Evolutionary conservation across 2,888 invertebrate genomes (phyloP).

Genomic region (Frankliniella intonsa): DNA sequence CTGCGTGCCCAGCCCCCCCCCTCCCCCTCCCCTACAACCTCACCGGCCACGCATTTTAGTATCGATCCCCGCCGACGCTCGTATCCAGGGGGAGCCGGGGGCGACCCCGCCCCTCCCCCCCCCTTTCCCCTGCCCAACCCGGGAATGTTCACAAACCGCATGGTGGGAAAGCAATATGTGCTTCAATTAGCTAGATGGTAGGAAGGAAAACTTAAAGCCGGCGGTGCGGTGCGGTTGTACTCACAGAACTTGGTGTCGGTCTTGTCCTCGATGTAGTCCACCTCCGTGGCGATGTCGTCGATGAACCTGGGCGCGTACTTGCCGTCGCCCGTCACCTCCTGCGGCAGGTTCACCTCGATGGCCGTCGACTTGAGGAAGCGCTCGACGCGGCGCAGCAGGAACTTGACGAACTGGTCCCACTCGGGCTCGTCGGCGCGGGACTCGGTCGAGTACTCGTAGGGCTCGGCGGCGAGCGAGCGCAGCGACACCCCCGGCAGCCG

Average conservation of each 20-base stretch:
- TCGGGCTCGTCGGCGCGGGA: conserved; percentile 69
- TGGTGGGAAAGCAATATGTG: too few species aligned
- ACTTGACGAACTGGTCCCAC: conserved; percentile 77
- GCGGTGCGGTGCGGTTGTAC: conserved; percentile 43
- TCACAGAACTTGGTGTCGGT: conserved; percentile 75
- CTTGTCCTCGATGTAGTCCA: conserved; percentile 76
- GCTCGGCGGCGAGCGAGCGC: conserved; percentile 63
- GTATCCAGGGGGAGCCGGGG: too few species aligned
- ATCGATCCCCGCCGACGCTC: too few species aligned
- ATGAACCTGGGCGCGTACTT: conserved; percentile 74
- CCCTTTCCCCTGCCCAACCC: too few species aligned
- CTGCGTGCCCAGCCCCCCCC: too few species aligned
- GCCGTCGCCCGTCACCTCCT: conserved; percentile 69
- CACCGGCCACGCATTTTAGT: too few species aligned
- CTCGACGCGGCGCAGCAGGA: conserved; percentile 67
- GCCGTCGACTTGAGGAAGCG: conserved; percentile 74
- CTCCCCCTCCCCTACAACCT: too few species aligned
- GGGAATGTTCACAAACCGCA: too few species aligned
- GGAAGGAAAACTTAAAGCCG: too few species aligned
- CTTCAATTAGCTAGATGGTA: too few species aligned
- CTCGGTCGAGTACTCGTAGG: conserved; percentile 66
- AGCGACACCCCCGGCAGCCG: conserved; percentile 66
- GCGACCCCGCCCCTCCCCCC: too few species aligned
- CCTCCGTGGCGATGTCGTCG: conserved; percentile 77
- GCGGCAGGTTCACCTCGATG: conserved; percentile 67